phyloP scores from a whole-genome alignment of 1,140 invertebrate genomes.

The Charaxes varanes region DNA sequence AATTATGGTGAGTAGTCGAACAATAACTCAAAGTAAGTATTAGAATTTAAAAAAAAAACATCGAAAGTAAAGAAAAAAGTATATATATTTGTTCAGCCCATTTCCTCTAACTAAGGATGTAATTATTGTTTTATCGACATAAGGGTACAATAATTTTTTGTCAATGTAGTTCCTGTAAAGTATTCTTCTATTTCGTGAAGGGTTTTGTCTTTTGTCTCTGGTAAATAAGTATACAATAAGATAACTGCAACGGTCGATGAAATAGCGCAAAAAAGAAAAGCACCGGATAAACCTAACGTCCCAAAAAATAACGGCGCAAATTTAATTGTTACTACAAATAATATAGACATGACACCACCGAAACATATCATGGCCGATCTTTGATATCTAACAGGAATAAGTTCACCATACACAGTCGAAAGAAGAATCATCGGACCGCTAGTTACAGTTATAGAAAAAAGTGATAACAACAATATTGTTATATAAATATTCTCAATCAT shows the following conservation, averaged over 20 bases:
- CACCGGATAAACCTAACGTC: slow-evolving; percentile 6
- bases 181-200: slow-evolving; percentile 9
- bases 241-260: not conserved
- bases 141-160: too few relatives aligned
- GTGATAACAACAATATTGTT: slow-evolving; percentile 20
- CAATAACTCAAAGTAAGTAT: too few relatives aligned
- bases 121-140: too few relatives aligned
- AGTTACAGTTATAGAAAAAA: slow-evolving; percentile 26
- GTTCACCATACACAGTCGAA: slow-evolving; percentile 24
- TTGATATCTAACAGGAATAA: slow-evolving; percentile 16
- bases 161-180: not conserved
- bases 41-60: too few relatives aligned
- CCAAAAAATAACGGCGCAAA: not conserved
- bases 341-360: not conserved
- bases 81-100: too few relatives aligned
- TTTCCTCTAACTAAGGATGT: too few relatives aligned
- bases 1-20: too few relatives aligned
- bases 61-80: too few relatives aligned
- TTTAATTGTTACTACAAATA: not conserved
- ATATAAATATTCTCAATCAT: slow-evolving; percentile 17
- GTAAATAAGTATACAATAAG: slow-evolving; percentile 9
- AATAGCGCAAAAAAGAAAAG: slow-evolving; percentile 8
- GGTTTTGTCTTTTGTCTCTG: slow-evolving; percentile 17
- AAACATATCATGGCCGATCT: not conserved
- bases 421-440: slow-evolving; percentile 28